Evolutionary conservation across 2,797 vertebrate species (phyloP).

Genomic region (Glossophaga mutica): DNA sequence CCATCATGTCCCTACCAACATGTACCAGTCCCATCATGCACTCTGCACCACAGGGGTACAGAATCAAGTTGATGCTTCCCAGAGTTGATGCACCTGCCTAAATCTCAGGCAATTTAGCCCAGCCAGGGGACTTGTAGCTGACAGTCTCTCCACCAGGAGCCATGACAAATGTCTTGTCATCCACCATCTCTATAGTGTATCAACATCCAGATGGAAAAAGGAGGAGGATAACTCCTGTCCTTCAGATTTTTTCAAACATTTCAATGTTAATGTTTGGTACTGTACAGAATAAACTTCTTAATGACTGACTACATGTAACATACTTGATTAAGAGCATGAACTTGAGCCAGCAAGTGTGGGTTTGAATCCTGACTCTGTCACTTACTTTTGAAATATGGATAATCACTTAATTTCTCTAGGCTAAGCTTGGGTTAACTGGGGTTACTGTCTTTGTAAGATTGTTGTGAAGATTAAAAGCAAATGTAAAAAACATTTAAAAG

Average conservation of each 20-base stretch:
- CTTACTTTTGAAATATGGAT: not conserved
- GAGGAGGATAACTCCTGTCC: not conserved
- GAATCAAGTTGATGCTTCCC: not conserved
- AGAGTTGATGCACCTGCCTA: not conserved
- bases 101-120: not conserved
- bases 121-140: not conserved
- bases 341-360: not conserved
- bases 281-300: not conserved
- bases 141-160: not conserved
- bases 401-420: not conserved
- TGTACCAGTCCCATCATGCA: fast-evolving
- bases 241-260: not conserved
- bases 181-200: not conserved
- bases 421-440: not conserved
- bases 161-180: not conserved
- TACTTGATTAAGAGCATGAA: not conserved
- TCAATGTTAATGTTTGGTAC: not conserved
- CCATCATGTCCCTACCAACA: not conserved
- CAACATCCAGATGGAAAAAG: not conserved
- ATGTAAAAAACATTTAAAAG: not conserved
- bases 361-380: not conserved
- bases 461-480: not conserved
- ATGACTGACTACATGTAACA: not conserved
- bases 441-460: not conserved
- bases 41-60: not conserved